These are phyloP conservation scores for Betta splendens DNA, from an alignment of 2,797 vertebrate genomes.

Conservation along the genomic window DNA sequence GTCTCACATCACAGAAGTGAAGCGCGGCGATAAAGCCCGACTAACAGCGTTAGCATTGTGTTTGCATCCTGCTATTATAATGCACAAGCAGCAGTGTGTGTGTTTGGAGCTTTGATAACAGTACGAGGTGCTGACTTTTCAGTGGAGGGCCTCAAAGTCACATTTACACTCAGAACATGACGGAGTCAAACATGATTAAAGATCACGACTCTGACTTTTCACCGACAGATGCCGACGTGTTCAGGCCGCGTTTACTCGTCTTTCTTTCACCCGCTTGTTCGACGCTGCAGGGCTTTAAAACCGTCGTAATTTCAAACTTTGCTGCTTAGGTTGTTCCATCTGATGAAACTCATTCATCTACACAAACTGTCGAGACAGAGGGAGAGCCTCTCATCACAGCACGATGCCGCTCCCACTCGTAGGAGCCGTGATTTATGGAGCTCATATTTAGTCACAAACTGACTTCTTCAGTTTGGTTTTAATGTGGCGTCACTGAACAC, in stretches of 20 bases:
- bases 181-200: constrained; percentile 4
- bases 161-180: background rate
- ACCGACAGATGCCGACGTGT: constrained; percentile 6
- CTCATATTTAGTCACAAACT: constrained; percentile 32
- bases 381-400: constrained; percentile 46
- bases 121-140: constrained; percentile 1
- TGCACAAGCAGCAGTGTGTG: constrained; percentile 16
- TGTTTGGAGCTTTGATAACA: constrained; percentile 21
- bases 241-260: constrained; percentile 15
- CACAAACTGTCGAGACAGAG: constrained; percentile 56
- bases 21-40: constrained; percentile 25
- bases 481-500: background rate
- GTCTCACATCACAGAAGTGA: constrained; percentile 23
- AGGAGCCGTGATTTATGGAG: constrained; percentile 35
- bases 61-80: constrained; percentile 7
- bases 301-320: constrained; percentile 8
- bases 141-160: background rate
- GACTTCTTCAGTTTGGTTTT: constrained; percentile 24
- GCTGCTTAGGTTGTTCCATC: constrained; percentile 29
- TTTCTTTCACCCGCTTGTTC: constrained; percentile 1
- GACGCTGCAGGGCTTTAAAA: constrained; percentile 14
- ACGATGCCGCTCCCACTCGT: constrained; percentile 32
- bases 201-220: background rate
- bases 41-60: background rate
- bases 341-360: constrained; percentile 58